Base-by-base conservation (phyloP, 2,113 vertebrate species). In the Monopterus albus region DNA sequence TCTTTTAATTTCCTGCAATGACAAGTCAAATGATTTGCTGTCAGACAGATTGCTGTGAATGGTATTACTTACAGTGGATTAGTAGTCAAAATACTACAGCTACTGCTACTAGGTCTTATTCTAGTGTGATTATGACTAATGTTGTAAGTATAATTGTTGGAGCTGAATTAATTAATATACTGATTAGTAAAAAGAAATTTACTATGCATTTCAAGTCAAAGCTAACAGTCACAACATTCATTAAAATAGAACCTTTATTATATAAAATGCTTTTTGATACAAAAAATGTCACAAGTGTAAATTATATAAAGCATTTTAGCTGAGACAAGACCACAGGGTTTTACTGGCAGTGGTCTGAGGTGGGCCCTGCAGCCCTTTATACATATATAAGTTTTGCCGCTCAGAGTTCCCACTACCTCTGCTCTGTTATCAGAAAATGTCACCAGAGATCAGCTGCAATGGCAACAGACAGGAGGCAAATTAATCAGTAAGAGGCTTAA, bases 221-320 rank as follows among this genome's bases (percentile, higher is more conserved):
- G 36, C 23, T 28, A 45, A 53, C 8, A 53, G 5, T 28, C 23
- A 79, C 43, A 50, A 15, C 3, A 28, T 77, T 92, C 84, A 59
- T 90, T 92, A 93, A 94, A 94, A 94, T 92, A 94, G 73, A 94
- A 90, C 87, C 92, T 94, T 94, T 94, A 94, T 93, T 94, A 92
- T 93, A 93, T 92, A 93, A 92, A 93, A 93, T 91, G 91, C 91
- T 79, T 90, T 93, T 90, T 91, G 81, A 92, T 94, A 93, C 82
- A 92, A 92, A 92, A 91, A 63, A 87, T 82, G 71, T 91, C 88
- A 88, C 74, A 79, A 87, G 78, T 87, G 85, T 89, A 85, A 84
- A 87, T 83, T 89, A 87, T 72, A 89, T 60, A 84, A 88, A 89
- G 89, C 84, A 87, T 90, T 86, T 89, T 79, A 88, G 75, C 87